A percentile compares a stretch with the other conserved stretches of the same genome.
Conservation (phyloP, 1,140 invertebrate species). For the Leptinotarsa undecemlineata region DNA sequence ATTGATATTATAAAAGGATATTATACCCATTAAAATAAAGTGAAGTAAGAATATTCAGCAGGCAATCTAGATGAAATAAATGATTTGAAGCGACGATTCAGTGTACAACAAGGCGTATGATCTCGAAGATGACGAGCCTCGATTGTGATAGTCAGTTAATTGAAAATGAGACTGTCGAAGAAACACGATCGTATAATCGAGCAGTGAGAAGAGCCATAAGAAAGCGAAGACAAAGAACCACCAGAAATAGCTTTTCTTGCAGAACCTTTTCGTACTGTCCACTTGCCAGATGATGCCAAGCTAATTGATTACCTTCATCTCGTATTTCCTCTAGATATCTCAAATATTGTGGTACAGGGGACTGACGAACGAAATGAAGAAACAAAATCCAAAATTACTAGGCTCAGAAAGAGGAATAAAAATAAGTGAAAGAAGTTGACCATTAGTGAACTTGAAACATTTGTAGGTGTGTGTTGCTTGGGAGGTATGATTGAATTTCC, state of each 20-base stretch:
- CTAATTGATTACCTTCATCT: constrained; percentile 6
- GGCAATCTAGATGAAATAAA: no score
- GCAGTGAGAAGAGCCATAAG: no score
- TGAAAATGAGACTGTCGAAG: not conserved
- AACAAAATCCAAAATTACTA: not conserved
- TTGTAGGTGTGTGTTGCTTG: constrained; percentile 11
- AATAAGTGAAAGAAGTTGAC: not conserved
- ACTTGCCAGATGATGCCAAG: no score
- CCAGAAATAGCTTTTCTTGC: no score
- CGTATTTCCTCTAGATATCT: not conserved
- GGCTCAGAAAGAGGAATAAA: not conserved
- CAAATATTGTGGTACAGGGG: not conserved
- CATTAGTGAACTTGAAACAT: not conserved
- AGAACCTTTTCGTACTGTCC: no score
- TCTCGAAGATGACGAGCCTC: no score
- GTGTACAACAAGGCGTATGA: no score
- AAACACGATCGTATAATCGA: not conserved
- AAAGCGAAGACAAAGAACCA: no score
- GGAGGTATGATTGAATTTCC: constrained; percentile 17
- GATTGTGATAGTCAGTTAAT: not conserved
- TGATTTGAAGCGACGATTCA: no score
- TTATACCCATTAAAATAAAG: not conserved
- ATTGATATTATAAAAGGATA: not conserved
- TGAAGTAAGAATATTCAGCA: not conserved
- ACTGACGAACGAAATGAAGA: not conserved